These are phyloP conservation scores for Sprattus sprattus DNA, from an alignment of 2,113 vertebrate genomes.

Conservation along the genomic window DNA sequence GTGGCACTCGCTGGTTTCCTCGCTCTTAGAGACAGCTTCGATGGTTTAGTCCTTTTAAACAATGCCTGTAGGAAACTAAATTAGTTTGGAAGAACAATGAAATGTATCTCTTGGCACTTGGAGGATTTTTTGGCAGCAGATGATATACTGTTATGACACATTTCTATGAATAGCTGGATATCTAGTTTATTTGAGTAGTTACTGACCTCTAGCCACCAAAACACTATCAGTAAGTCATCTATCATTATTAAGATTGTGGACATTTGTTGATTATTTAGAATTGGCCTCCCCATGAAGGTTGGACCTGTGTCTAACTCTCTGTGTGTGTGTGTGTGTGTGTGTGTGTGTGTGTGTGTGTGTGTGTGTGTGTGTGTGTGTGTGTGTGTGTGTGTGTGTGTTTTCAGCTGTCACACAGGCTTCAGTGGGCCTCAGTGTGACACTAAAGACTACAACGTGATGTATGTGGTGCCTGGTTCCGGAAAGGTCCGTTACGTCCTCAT, in stretches of 20 bases:
- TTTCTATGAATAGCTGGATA: neutral
- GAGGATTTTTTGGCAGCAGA: neutral
- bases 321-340: neutral
- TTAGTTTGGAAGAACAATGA: neutral
- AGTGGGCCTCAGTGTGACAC: constrained; percentile 96
- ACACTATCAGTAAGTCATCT: too few species aligned
- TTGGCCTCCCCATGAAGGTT: too few species aligned
- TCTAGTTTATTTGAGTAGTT: neutral
- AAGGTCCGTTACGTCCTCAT: constrained; percentile 97
- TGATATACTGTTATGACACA: neutral
- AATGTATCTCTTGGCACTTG: too few species aligned
- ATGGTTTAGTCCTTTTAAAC: neutral
- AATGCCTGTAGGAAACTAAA: too few species aligned
- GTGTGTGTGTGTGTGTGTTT: constrained; percentile 32
- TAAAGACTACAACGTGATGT: constrained; percentile 97
- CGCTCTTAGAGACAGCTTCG: neutral
- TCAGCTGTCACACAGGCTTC: constrained; percentile 94
- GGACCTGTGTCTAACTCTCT: too few species aligned
- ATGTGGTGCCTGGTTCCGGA: constrained; percentile 95
- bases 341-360: neutral
- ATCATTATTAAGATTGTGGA: too few species aligned
- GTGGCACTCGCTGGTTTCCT: neutral
- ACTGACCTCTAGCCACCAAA: neutral
- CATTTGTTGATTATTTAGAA: neutral
- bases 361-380: constrained; percentile 8